Percentiles rank a stretch among this genome's conserved stretches.
phyloP scores from a whole-genome alignment of 2,797 vertebrate genomes.

The Cuculus canorus region DNA sequence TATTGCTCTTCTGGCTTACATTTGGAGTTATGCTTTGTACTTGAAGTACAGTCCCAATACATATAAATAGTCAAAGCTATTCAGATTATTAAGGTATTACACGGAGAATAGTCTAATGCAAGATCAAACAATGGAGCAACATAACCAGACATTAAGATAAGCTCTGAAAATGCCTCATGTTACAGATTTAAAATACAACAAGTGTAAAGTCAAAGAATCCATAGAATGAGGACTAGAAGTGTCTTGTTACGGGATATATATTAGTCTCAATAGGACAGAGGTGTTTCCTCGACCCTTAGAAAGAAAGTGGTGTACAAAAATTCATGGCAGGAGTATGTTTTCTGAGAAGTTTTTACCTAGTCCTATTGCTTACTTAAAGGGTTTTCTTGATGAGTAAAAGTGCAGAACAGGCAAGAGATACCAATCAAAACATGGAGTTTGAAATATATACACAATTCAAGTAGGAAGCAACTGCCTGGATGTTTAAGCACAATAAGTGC shows the following conservation, averaged over 20 bases:
- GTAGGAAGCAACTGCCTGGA: not conserved
- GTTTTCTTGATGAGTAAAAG: not conserved
- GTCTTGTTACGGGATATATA: not conserved
- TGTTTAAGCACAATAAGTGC: not conserved
- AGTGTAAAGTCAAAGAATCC: not conserved
- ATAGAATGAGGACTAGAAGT: not conserved
- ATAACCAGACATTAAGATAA: not conserved
- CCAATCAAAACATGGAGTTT: not conserved
- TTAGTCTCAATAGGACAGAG: not conserved
- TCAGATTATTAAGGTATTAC: not conserved
- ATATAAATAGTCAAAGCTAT: not conserved
- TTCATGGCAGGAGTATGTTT: not conserved
- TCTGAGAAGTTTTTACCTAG: not conserved
- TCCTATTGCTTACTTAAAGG: not conserved
- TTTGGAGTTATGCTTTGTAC: not conserved
- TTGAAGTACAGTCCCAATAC: not conserved
- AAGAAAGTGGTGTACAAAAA: not conserved
- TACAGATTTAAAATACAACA: not conserved
- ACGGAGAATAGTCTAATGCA: not conserved
- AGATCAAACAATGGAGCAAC: not conserved
- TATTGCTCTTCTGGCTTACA: not conserved
- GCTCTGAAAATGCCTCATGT: not conserved
- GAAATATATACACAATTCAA: not conserved
- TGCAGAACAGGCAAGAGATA: not conserved
- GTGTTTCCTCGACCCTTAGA: not conserved